Evolutionary conservation across 2,888 invertebrate species (phyloP), one percentile per base, ranked within the genome.

Genomic region (Latrodectus elegans): DNA sequence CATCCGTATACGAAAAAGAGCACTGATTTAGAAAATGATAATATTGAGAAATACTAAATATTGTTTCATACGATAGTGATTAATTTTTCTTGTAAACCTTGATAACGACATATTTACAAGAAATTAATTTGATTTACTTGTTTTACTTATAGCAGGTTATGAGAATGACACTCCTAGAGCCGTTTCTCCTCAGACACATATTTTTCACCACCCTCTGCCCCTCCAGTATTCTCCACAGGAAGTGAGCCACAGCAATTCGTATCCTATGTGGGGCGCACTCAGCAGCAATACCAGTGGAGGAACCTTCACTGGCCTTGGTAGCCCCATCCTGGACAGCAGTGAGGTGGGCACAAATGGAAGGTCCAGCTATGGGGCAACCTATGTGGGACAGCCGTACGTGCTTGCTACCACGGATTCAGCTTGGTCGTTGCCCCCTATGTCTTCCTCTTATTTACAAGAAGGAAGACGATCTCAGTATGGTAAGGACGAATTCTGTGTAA

Each of bases 381-480:
- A 68, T 8, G n/a, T 26, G 12, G 75, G 74, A 11, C 49, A 77
- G 11, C n/a, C 84, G 1, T 78, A 77, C 73, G 26, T 78, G 51
- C 65, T 84, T 11, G 22, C 75, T 14, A 17, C 75, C n/a, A n/a
- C 60, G n/a, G 60, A 60, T 6, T 15, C 12, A 8, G 60, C 60
- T 8, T 78, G 77, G 84, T 64, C 84, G 4, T 73, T 84, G 38
- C 84, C 84, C 9, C 55, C 84, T 0, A 73, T 84, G 67, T 22
- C 75, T 51, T 51, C 76, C 0, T 14, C 84, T 10, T 84, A 84
- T 11, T 38, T 84, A 26, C 77, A 67, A 22, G 84, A 84, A 17
- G 78, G 84, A 8, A 64, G 84, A 55, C 52, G 84, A 12, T n/a
- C 77, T 11, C 84, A 84, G 53, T 84, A 73, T 17, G 26, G 84